Conservation (phyloP, 2,797 vertebrate species). For the Ispidina picta region DNA sequence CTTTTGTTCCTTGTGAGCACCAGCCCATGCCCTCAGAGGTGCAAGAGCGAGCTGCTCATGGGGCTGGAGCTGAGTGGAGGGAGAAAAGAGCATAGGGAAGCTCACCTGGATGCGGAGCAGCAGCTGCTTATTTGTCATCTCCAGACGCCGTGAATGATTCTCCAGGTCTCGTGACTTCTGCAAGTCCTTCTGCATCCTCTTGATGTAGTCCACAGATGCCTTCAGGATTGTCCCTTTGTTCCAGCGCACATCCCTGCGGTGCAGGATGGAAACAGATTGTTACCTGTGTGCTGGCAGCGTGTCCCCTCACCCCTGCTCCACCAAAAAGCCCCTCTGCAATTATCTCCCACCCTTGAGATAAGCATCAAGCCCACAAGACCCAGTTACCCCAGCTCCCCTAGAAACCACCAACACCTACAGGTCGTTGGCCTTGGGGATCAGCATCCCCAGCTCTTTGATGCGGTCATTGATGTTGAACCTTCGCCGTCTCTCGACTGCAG, state of each 20-base stretch:
- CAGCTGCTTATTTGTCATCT: conserved; percentile 94
- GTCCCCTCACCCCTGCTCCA: background rate
- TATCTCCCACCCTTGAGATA: rapidly evolving
- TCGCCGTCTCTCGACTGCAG: conserved; percentile 91
- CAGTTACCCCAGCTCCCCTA: rapidly evolving
- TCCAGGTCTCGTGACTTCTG: conserved; percentile 93
- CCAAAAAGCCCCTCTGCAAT: background rate
- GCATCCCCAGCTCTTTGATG: conserved; percentile 96
- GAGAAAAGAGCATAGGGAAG: background rate
- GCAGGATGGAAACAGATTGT: background rate
- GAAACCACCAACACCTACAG: conserved; percentile 80
- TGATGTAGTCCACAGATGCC: conserved; percentile 97
- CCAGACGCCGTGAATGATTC: conserved; percentile 93
- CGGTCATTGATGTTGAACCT: conserved; percentile 99
- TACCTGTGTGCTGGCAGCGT: rapidly evolving
- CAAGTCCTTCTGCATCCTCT: conserved; percentile 96
- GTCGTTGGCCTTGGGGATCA: conserved; percentile 97
- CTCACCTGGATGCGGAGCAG: conserved; percentile 94
- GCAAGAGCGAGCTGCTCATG: background rate
- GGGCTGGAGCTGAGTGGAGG: background rate
- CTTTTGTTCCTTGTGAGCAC: background rate
- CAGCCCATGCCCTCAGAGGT: rapidly evolving
- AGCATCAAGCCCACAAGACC: rapidly evolving
- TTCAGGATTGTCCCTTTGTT: conserved; percentile 98
- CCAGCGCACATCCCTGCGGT: conserved; percentile 92